phyloP scores from a whole-genome alignment of 2,888 invertebrate genomes.

The Ornithoptera alexandrae region DNA sequence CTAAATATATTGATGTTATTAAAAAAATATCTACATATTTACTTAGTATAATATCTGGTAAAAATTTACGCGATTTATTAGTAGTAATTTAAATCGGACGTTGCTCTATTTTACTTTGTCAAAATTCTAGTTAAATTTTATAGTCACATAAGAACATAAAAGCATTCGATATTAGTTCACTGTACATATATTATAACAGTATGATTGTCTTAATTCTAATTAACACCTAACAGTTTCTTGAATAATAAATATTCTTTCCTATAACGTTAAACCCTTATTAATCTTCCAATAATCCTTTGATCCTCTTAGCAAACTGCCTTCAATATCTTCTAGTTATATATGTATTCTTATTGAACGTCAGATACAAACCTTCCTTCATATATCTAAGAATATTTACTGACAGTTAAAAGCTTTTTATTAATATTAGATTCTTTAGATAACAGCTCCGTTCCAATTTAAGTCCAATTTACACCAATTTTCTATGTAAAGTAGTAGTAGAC shows the following conservation, averaged over 20 bases:
- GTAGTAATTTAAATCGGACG: background rate
- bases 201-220: conserved; percentile 45
- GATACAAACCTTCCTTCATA: background rate
- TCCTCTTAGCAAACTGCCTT: conserved; percentile 15
- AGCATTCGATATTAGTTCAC: conserved; percentile 38
- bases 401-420: background rate
- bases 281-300: conserved; percentile 41
- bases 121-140: conserved; percentile 35
- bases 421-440: background rate
- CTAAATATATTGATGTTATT: background rate
- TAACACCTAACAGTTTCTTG: conserved; percentile 50
- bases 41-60: background rate
- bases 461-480: too few species aligned
- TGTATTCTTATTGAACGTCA: background rate
- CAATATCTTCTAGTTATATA: background rate
- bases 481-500: too few species aligned
- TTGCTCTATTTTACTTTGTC: conserved; percentile 2
- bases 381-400: background rate
- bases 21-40: background rate
- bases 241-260: conserved; percentile 37
- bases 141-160: conserved; percentile 41
- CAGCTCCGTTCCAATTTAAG: too few species aligned
- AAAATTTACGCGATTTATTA: background rate
- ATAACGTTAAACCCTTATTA: conserved; percentile 41
- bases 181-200: conserved; percentile 35